These are phyloP conservation scores for Drosophila formosana DNA, from an alignment of 2,888 invertebrate genomes.

Conservation along the genomic window DNA sequence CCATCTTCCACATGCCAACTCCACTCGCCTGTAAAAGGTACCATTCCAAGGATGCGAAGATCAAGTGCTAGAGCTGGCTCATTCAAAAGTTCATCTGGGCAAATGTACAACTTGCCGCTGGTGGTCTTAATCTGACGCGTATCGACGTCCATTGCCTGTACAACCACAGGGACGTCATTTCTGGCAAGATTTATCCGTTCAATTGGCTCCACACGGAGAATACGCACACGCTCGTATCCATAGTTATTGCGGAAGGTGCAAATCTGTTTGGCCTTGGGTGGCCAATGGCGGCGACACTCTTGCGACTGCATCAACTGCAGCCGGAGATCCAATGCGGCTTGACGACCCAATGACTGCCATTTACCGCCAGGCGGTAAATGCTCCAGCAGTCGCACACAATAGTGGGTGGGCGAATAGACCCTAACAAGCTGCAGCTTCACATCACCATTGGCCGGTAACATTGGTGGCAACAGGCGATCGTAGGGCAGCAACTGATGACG, in stretches of 20 bases:
- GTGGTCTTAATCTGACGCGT: conserved; percentile 50
- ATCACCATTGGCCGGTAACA: conserved; percentile 45
- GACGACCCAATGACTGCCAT: conserved; percentile 20
- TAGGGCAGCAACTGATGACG: conserved; percentile 45
- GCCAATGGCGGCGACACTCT: conserved; percentile 52
- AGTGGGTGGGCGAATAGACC: conserved; percentile 55
- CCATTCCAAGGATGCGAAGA: conserved; percentile 54
- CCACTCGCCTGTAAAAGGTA: conserved; percentile 56
- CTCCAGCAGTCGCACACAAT: conserved; percentile 60
- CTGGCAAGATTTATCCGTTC: conserved; percentile 33
- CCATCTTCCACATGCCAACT: conserved; percentile 45
- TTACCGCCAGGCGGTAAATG: conserved; percentile 34
- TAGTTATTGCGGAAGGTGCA: conserved; percentile 35
- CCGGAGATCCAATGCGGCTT: conserved; percentile 19
- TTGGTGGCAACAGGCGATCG: conserved; percentile 20
- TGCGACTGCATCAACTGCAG: conserved; percentile 20
- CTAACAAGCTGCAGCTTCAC: conserved; percentile 47
- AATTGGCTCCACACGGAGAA: conserved; percentile 51
- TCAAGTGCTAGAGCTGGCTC: conserved; percentile 45
- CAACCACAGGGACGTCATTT: conserved; percentile 40
- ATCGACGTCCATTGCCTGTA: conserved; percentile 62
- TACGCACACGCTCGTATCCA: conserved; percentile 55
- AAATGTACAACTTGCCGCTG: conserved; percentile 43
- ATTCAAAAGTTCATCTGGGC: conserved; percentile 37
- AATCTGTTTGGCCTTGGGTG: conserved; percentile 39